These are phyloP conservation scores for Epizoanthus stellaris DNA, from an alignment of 92 coral and sea anemone species.

Conservation along the genomic window DNA sequence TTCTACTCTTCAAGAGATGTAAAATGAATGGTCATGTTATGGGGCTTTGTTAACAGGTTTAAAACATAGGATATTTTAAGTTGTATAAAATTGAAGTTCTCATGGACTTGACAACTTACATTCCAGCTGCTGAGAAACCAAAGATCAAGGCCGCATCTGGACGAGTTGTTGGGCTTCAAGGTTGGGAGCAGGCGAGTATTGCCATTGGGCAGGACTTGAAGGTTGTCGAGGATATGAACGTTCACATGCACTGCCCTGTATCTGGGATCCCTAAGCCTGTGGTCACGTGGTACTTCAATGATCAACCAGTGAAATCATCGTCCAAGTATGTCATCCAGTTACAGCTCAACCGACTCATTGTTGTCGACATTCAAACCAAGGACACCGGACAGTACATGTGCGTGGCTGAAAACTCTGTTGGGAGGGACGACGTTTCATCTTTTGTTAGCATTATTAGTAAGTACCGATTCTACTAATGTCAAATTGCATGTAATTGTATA, in stretches of 20 bases:
- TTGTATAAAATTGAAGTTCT: too few species aligned
- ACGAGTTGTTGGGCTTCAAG: slow-evolving; percentile 58
- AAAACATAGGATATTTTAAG: too few species aligned
- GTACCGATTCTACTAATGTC: neutral
- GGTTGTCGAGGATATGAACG: slow-evolving; percentile 73
- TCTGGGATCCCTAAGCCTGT: slow-evolving; percentile 80
- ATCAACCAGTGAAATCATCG: slow-evolving; percentile 56
- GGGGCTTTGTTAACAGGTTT: too few species aligned
- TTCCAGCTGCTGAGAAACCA: slow-evolving; percentile 74
- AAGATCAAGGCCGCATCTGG: slow-evolving; percentile 65
- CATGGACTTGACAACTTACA: too few species aligned
- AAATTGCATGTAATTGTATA: too few species aligned
- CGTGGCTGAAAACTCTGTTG: slow-evolving; percentile 70
- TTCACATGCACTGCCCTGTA: slow-evolving; percentile 73
- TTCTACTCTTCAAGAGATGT: too few species aligned
- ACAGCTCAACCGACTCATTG: slow-evolving; percentile 56
- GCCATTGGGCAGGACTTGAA: slow-evolving; percentile 81
- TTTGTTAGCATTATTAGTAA: slow-evolving; percentile 77
- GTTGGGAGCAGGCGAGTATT: slow-evolving; percentile 69
- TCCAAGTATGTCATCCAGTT: slow-evolving; percentile 58
- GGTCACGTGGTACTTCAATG: slow-evolving; percentile 77
- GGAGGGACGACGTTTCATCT: slow-evolving; percentile 62
- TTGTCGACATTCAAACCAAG: slow-evolving; percentile 57
- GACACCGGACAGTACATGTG: slow-evolving; percentile 88
- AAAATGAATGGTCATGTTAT: too few species aligned